phyloP scores from a whole-genome alignment of 2,888 invertebrate genomes.

The Pilophorus perplexus region DNA sequence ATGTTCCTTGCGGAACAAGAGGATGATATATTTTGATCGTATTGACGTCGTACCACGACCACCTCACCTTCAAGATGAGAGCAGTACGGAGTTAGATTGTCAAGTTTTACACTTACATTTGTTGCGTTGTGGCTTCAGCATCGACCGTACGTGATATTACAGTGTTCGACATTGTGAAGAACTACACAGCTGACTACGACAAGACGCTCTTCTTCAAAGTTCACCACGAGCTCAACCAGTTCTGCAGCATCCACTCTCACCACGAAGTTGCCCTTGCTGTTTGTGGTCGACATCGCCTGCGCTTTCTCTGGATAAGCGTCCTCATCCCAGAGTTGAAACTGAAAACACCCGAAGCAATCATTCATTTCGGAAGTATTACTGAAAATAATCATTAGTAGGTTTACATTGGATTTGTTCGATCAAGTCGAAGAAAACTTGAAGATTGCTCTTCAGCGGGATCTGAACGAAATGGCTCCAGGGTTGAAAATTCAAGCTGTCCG shows the following conservation, averaged over 20 bases:
- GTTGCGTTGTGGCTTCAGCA: no score
- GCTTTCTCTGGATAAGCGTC: no score
- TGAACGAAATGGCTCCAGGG: constrained; percentile 81
- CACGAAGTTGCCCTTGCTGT: constrained; percentile 79
- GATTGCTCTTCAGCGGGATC: constrained; percentile 74
- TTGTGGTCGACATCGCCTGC: no score
- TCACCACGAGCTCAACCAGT: constrained; percentile 88
- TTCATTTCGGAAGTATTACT: no score
- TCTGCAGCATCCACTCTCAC: constrained; percentile 81
- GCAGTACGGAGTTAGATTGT: constrained; percentile 70
- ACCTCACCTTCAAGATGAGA: constrained; percentile 69
- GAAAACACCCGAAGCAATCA: no score
- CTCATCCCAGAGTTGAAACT: no score
- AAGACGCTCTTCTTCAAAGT: constrained; percentile 85
- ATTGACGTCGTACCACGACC: constrained; percentile 94
- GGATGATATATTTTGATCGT: constrained; percentile 91
- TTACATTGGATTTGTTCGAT: constrained; percentile 89
- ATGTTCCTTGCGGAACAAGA: constrained; percentile 90
- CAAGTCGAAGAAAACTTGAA: constrained; percentile 89
- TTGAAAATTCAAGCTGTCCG: constrained; percentile 79
- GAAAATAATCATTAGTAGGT: constrained; percentile 53
- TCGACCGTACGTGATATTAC: no score
- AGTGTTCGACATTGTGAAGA: constrained; percentile 82
- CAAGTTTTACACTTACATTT: not conserved
- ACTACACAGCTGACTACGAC: constrained; percentile 89